These are phyloP conservation scores for Cyphomyrus plagiostoma DNA, from an alignment of 2,113 vertebrate genomes.

Conservation along the genomic window DNA sequence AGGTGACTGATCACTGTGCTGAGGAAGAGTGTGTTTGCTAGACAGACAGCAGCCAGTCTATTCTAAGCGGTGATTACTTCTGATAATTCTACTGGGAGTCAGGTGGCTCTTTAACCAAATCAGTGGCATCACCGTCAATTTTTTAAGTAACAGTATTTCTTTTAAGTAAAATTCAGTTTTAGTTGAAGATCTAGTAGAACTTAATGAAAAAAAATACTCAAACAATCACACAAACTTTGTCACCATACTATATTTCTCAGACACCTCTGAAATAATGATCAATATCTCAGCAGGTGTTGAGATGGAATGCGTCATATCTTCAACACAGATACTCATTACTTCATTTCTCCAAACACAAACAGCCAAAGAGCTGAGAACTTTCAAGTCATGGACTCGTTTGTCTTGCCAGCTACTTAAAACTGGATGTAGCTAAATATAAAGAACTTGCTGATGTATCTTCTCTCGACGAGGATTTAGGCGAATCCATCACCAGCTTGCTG, in stretches of 20 bases:
- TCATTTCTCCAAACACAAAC: neutral
- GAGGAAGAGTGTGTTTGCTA: neutral
- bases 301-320: neutral
- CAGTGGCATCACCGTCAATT: neutral
- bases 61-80: neutral
- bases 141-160: neutral
- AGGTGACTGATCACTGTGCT: neutral
- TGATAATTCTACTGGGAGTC: neutral
- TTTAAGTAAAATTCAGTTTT: neutral
- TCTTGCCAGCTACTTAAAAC: neutral
- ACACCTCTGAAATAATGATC: neutral
- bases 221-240: neutral
- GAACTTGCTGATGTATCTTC: neutral
- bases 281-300: neutral
- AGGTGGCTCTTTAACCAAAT: neutral
- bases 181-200: neutral
- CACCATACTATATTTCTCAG: neutral
- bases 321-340: neutral
- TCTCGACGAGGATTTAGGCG: neutral
- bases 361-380: neutral
- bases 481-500: neutral
- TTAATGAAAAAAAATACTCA: neutral
- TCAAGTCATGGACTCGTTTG: neutral
- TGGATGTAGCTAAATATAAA: neutral
- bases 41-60: neutral